phyloP scores from a whole-genome alignment of 2,888 invertebrate genomes.

The Spodoptera exigua region DNA sequence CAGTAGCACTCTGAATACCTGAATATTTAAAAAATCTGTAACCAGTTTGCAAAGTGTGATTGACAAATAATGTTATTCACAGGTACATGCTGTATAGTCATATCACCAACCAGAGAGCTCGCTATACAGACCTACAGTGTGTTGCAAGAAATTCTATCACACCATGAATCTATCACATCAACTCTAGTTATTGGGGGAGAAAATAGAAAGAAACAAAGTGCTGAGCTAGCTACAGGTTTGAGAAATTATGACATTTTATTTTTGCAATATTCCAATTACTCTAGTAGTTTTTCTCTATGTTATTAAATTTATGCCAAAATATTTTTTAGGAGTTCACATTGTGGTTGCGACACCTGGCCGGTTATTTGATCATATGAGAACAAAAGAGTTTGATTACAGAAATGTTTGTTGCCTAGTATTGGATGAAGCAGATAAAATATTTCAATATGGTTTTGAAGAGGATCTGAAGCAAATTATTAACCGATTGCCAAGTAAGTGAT shows the following conservation, averaged over 20 bases:
- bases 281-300: too few relatives aligned
- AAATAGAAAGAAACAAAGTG: conserved; percentile 95
- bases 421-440: conserved; percentile 98
- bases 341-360: conserved; percentile 98
- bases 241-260: background rate
- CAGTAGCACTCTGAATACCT: too few relatives aligned
- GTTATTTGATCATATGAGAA: conserved; percentile 97
- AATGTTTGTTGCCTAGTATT: conserved; percentile 97
- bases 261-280: too few relatives aligned
- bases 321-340: conserved; percentile 93
- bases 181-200: conserved; percentile 98
- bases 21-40: too few relatives aligned
- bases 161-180: conserved; percentile 94
- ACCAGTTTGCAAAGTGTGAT: too few relatives aligned
- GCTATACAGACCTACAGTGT: conserved; percentile 98
- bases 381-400: conserved; percentile 96
- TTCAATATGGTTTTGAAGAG: conserved; percentile 99
- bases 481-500: conserved; percentile 94
- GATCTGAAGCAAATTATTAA: conserved; percentile 97
- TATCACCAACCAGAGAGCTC: conserved; percentile 98
- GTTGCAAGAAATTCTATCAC: conserved; percentile 94
- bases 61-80: conserved; percentile 37
- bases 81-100: conserved; percentile 96
- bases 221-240: conserved; percentile 93
- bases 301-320: background rate